Percentiles rank a stretch among this genome's conserved stretches.
Evolutionary conservation across 2,113 vertebrate species (phyloP).

Genomic region (Microcebus jonahi): DNA sequence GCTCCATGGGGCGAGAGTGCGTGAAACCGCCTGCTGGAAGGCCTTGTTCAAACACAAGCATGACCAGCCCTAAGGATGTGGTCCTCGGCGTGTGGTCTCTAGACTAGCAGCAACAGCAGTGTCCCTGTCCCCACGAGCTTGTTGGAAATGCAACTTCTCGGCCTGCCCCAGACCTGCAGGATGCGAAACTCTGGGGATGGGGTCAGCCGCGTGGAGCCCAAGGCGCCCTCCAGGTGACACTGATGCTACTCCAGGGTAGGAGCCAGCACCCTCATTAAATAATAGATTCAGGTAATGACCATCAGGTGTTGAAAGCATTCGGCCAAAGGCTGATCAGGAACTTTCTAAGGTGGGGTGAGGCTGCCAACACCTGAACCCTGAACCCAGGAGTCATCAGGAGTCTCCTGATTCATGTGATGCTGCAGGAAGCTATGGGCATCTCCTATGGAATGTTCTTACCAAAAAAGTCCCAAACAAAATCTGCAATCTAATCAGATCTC

Average conservation of each 20-base stretch:
- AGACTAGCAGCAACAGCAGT: neutral
- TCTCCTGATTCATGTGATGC: neutral
- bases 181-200: neutral
- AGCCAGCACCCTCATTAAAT: neutral
- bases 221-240: neutral
- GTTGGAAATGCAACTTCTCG: neutral
- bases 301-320: neutral
- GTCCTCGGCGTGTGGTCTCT: neutral
- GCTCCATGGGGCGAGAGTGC: rapidly evolving
- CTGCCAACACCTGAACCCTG: too few species aligned
- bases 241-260: neutral
- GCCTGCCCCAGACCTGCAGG: neutral
- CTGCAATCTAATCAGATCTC: neutral
- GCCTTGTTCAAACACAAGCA: neutral
- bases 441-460: neutral
- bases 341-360: neutral
- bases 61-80: neutral
- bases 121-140: neutral
- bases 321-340: rapidly evolving
- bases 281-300: neutral
- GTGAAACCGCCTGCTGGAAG: neutral
- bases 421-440: neutral
- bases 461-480: neutral
- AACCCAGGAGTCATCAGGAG: neutral
- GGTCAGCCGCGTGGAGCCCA: neutral